Base-by-base conservation (phyloP, 1,140 invertebrate genomes). In the Nymphalis io region DNA sequence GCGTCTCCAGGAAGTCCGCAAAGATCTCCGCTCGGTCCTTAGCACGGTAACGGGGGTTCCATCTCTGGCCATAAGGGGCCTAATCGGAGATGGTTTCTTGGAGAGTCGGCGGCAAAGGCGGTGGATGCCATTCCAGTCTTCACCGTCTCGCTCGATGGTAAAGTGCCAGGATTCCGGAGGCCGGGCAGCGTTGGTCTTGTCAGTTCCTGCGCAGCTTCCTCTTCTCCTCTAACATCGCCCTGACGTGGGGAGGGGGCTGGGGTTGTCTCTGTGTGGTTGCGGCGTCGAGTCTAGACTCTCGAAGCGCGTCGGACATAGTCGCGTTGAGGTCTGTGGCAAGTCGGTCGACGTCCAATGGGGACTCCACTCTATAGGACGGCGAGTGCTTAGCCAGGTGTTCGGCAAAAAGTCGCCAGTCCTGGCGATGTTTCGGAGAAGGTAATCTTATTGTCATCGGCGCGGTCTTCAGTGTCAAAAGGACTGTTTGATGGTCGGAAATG, bases 1-100 rank as follows among this genome's bases (percentile, higher is more conserved):
- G 67, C 5, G 16, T 3, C 13, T 61, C 59, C 1, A 62, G 48
- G 21, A 55, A 39, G 16, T 42, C 20, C 8, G 68, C 68, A 0
- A 70, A 23, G 12, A 70, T 70, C 15, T 70, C 53, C 0, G 53
- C 60, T 4, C 60, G 51, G 13, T 70, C 68, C 4, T n/a, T 18
- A 3, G 67, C 59, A 0, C 33, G 11, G 16, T 68, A 68, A 13
- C 51, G 20, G 0, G 44, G 3, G 68, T 48, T 0, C 60, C 68
- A 15, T 64, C 68, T 4, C 2, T 5, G 10, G 60, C 27, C 23
- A 23, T 23, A 4, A 23, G 23, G 4, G 23, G 23, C 4, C 23
- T 23, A 23, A 23, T 23, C 23, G 23, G 23, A 4, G 23, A 4
- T 1, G 23, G 23, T 1, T 1, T 1, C 23, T 23, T 23, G n/a